phyloP scores from a whole-genome alignment of 2,113 vertebrate genomes.

The Actinemys pallida region DNA sequence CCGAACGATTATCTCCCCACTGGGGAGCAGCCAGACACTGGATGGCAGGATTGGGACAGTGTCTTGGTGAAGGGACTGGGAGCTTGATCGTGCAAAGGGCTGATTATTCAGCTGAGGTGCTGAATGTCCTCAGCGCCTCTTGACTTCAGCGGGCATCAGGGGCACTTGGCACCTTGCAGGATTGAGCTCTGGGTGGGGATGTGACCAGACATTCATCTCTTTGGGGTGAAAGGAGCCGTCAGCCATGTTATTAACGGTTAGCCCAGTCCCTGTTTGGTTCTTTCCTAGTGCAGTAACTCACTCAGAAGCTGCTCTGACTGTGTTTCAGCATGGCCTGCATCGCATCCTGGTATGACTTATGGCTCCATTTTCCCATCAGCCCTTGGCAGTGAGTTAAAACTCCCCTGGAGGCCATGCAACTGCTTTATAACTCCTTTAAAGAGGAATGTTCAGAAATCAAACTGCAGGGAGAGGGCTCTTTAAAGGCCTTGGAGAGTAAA shows the following conservation, averaged over 20 bases:
- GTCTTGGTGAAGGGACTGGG: neutral
- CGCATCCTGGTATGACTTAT: conserved; percentile 8
- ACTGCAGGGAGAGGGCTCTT: neutral
- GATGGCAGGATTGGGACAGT: neutral
- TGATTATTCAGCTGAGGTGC: neutral
- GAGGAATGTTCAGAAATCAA: conserved; percentile 36
- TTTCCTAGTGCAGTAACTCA: neutral
- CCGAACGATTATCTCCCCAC: neutral
- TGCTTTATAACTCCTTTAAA: conserved; percentile 18
- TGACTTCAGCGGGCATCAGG: neutral
- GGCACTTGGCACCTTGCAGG: neutral
- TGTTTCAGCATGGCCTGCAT: neutral
- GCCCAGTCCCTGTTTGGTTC: neutral
- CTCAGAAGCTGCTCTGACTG: neutral
- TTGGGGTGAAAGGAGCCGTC: neutral
- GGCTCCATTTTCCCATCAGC: conserved; percentile 9
- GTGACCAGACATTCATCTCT: neutral
- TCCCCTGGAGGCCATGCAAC: neutral
- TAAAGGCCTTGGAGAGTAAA: conserved; percentile 46
- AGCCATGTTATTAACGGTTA: neutral
- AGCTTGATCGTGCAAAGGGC: neutral
- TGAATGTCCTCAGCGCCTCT: neutral
- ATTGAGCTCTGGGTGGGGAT: neutral
- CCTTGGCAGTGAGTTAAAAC: conserved; percentile 42
- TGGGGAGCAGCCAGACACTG: neutral